phyloP scores from a whole-genome alignment of 2,888 invertebrate genomes.

The Orthosia incerta region DNA sequence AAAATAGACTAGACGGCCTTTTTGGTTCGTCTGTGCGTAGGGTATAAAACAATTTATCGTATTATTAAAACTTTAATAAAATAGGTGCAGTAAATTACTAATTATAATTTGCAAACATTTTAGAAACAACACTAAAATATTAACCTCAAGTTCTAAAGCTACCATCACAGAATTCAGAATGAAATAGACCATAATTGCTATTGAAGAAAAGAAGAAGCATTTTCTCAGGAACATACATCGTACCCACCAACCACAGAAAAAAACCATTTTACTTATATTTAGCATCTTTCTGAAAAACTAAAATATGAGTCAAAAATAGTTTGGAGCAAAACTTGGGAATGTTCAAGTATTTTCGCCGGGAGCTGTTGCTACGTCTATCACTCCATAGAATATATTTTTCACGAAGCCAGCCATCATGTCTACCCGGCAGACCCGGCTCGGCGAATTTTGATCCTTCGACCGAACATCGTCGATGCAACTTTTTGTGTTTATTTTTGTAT shows the following conservation, averaged over 20 bases:
- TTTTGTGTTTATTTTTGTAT: conserved; percentile 38
- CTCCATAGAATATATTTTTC: conserved; percentile 80
- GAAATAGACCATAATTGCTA: no score
- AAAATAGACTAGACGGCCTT: neutral
- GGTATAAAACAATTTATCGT: neutral
- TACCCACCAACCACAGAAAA: neutral
- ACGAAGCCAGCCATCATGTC: conserved; percentile 74
- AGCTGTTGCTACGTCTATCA: conserved; percentile 62
- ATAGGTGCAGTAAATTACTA: neutral
- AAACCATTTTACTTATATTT: neutral
- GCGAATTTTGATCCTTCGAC: conserved; percentile 71
- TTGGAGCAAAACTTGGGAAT: conserved; percentile 37
- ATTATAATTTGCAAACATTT: neutral
- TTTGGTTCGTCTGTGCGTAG: neutral
- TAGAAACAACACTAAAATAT: no score
- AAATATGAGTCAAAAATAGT: conserved; percentile 34
- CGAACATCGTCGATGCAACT: conserved; percentile 59
- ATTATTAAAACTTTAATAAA: no score
- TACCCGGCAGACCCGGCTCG: conserved; percentile 71
- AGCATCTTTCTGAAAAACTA: neutral
- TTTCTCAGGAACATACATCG: neutral
- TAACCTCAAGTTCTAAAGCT: neutral
- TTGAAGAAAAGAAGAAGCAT: neutral
- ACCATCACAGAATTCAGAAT: no score
- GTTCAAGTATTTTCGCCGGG: conserved; percentile 73